Conservation (phyloP, 2,797 vertebrate species). For the Hafferia zeledoni region DNA sequence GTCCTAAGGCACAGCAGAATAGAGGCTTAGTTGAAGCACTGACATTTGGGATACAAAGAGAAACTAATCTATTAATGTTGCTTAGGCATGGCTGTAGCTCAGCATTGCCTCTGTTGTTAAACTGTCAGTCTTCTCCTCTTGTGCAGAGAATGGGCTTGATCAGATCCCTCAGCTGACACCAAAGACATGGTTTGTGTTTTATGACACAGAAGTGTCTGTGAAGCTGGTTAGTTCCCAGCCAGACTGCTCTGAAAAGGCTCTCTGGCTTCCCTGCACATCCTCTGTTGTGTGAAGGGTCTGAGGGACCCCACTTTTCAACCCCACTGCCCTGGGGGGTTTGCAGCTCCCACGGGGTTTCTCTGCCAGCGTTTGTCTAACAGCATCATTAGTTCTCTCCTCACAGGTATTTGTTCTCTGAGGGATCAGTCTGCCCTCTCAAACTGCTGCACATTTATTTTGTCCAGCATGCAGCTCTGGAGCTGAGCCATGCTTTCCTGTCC, state of each 20-base stretch:
- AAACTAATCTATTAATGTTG: not conserved
- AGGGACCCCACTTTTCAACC: not conserved
- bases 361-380: not conserved
- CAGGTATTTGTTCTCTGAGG: rapidly evolving
- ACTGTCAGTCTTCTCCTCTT: not conserved
- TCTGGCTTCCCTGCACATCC: not conserved
- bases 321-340: rapidly evolving
- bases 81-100: not conserved
- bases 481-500: not conserved
- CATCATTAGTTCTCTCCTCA: not conserved
- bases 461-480: not conserved
- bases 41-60: not conserved
- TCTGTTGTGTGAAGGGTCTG: not conserved
- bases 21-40: not conserved
- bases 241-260: not conserved
- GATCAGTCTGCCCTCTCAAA: not conserved
- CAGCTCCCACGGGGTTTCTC: not conserved
- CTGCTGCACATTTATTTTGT: not conserved
- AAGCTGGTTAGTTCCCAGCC: not conserved
- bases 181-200: rapidly evolving
- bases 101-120: not conserved
- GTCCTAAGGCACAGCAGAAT: not conserved
- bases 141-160: not conserved
- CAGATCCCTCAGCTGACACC: not conserved
- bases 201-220: not conserved